Conservation (phyloP, 2,113 vertebrate species). For the Mionectes macconnelli region DNA sequence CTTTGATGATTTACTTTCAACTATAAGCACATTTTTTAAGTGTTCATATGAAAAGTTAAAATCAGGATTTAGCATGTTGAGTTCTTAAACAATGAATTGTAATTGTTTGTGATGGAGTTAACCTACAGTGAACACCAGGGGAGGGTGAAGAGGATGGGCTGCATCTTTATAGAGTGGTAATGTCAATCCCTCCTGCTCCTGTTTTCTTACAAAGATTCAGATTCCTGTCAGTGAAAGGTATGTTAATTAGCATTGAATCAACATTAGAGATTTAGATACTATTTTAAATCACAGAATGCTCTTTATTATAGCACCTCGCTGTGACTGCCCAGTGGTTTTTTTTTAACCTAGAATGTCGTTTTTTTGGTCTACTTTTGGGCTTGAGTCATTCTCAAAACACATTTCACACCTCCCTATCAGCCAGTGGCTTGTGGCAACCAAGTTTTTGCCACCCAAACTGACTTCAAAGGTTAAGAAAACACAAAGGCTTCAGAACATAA, state of each 20-base stretch:
- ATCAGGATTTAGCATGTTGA: not conserved
- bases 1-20: not conserved
- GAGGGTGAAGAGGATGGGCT: not conserved
- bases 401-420: constrained; percentile 3
- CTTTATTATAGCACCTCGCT: not conserved
- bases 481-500: not conserved
- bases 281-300: not conserved
- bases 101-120: not conserved
- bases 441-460: constrained; percentile 30
- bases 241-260: not conserved
- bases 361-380: not conserved
- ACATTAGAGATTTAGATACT: not conserved
- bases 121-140: not conserved
- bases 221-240: not conserved
- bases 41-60: not conserved
- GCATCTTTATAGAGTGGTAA: not conserved
- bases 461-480: constrained; percentile 18
- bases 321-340: not conserved
- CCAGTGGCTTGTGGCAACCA: not conserved
- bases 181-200: not conserved
- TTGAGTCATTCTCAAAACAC: constrained; percentile 17
- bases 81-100: not conserved
- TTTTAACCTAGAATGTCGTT: constrained; percentile 3
- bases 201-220: not conserved
- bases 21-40: not conserved